These are phyloP conservation scores for Digitonthophagus gazella DNA, from an alignment of 2,888 invertebrate genomes.

Conservation along the genomic window DNA sequence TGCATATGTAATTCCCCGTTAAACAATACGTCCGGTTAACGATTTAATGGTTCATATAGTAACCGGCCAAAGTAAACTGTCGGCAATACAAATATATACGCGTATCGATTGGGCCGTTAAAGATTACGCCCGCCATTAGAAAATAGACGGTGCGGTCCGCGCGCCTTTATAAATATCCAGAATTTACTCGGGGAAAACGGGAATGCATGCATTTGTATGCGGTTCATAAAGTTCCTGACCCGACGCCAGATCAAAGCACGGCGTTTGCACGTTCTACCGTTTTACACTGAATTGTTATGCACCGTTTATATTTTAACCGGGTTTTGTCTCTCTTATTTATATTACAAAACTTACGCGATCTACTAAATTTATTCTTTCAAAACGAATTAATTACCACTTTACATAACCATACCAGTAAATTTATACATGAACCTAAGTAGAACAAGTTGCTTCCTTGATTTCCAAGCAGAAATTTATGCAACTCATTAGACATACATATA, in stretches of 20 bases:
- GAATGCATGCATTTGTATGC: neutral
- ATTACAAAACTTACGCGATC: neutral
- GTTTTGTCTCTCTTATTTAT: neutral
- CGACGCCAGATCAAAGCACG: neutral
- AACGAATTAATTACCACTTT: no score
- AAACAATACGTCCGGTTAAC: conserved; percentile 16
- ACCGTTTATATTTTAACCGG: neutral
- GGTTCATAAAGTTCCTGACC: neutral
- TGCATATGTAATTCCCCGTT: conserved; percentile 8
- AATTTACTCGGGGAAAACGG: conserved; percentile 1
- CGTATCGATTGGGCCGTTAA: conserved; percentile 13
- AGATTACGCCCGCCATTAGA: conserved; percentile 13
- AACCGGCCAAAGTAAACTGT: conserved; percentile 15
- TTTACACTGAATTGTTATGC: neutral
- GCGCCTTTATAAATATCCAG: conserved; percentile 15
- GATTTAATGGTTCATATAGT: conserved; percentile 18
- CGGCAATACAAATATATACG: conserved; percentile 15
- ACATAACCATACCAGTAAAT: no score
- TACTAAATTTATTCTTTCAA: no score
- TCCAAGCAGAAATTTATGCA: no score
- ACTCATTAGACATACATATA: no score
- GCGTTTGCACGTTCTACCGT: neutral
- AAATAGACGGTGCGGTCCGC: neutral
- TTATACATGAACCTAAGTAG: no score
- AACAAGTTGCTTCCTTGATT: no score